Percentiles rank a stretch among this genome's conserved stretches.
Conservation (phyloP, 2,888 invertebrate species). For the Synanthedon tipuliformis region DNA sequence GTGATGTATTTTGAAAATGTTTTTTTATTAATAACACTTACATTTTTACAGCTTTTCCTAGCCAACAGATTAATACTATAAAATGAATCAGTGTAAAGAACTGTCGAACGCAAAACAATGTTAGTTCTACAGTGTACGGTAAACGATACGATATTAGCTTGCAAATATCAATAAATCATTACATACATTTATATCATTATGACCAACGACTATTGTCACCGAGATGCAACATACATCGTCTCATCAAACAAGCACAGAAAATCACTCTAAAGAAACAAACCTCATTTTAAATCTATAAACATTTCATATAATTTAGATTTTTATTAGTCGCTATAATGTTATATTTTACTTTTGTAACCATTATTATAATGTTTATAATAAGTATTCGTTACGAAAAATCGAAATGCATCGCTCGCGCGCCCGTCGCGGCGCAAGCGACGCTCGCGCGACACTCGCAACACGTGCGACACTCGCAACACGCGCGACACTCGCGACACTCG, state of each 20-base stretch:
- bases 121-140: slow-evolving; percentile 64
- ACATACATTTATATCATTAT: slow-evolving; percentile 34
- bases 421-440: slow-evolving; percentile 11
- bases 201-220: slow-evolving; percentile 55
- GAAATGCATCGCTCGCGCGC: slow-evolving; percentile 47
- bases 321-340: slow-evolving; percentile 69
- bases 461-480: slow-evolving; percentile 5
- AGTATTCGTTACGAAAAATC: slow-evolving; percentile 68
- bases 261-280: slow-evolving; percentile 64
- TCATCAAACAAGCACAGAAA: slow-evolving; percentile 60
- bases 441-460: slow-evolving; percentile 1
- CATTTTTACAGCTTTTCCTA: slow-evolving; percentile 70
- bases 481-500: slow-evolving; percentile 36
- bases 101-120: slow-evolving; percentile 67
- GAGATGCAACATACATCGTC: slow-evolving; percentile 46
- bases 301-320: slow-evolving; percentile 70
- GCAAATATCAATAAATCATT: slow-evolving; percentile 48
- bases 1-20: slow-evolving; percentile 68
- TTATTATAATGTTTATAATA: slow-evolving; percentile 64
- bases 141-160: slow-evolving; percentile 45
- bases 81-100: slow-evolving; percentile 67
- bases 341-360: slow-evolving; percentile 70
- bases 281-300: slow-evolving; percentile 68
- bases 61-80: slow-evolving; percentile 71
- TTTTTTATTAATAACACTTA: slow-evolving; percentile 71